phyloP scores from a whole-genome alignment of 2,888 invertebrate genomes.

The Plagodis dolabraria region DNA sequence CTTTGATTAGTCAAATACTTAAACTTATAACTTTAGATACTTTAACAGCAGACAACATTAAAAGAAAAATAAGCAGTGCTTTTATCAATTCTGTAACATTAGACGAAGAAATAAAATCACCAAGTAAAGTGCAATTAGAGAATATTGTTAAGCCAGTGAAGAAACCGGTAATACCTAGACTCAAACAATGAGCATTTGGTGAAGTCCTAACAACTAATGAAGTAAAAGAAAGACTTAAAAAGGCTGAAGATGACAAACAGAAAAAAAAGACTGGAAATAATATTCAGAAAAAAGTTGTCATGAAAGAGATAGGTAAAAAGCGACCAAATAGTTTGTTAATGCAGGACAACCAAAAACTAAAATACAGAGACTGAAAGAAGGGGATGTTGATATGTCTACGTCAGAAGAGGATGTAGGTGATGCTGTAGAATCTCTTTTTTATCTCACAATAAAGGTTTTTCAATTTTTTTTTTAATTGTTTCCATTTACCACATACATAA shows the following conservation, averaged over 20 bases:
- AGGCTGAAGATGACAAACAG: too few relatives aligned
- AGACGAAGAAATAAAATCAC: too few relatives aligned
- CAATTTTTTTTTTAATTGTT: neutral
- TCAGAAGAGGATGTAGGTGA: constrained; percentile 6
- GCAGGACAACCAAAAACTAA: too few relatives aligned
- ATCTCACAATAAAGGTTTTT: constrained; percentile 7
- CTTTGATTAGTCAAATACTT: constrained; percentile 11
- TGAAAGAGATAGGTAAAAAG: too few relatives aligned
- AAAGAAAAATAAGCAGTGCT: constrained; percentile 12
- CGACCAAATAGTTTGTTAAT: too few relatives aligned
- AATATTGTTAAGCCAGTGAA: constrained; percentile 10
- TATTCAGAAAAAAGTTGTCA: neutral
- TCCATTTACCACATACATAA: too few relatives aligned
- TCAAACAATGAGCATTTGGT: constrained; percentile 11
- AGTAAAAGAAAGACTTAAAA: constrained; percentile 12
- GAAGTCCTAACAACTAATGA: constrained; percentile 12
- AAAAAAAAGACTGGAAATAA: too few relatives aligned
- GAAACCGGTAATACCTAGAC: constrained; percentile 12
- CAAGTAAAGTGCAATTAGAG: too few relatives aligned
- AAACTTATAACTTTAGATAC: constrained; percentile 11
- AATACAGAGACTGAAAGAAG: neutral
- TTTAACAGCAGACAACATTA: constrained; percentile 12
- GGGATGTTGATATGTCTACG: constrained; percentile 8
- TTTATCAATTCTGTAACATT: constrained; percentile 7
- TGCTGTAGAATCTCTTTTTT: constrained; percentile 6